Percentiles rank a stretch among this genome's conserved stretches.
Evolutionary conservation across 2,888 invertebrate genomes (phyloP).

Genomic region (Podabrus alpinus): DNA sequence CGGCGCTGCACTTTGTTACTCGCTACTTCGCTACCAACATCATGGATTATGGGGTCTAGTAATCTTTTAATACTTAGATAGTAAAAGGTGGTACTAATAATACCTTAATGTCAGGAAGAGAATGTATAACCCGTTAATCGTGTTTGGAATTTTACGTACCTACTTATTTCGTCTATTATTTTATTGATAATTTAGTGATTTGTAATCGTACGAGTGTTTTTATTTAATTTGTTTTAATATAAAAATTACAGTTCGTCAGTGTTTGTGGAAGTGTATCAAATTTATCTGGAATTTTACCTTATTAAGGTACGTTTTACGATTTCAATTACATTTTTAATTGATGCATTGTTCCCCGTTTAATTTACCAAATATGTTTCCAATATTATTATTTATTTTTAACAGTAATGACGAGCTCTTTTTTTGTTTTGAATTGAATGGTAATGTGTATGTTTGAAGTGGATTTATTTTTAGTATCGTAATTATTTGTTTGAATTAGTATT

Average conservation of each 20-base stretch:
- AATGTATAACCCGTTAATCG: constrained; percentile 5
- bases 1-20: neutral
- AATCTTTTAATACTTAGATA: neutral
- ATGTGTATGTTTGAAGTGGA: neutral
- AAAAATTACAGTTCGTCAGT: constrained; percentile 38
- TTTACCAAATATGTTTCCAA: neutral
- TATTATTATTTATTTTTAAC: neutral
- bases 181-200: constrained; percentile 2
- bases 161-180: constrained; percentile 1
- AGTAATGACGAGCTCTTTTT: neutral
- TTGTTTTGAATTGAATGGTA: neutral
- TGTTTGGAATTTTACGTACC: constrained; percentile 4
- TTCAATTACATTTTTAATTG: neutral
- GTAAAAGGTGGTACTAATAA: constrained; percentile 1
- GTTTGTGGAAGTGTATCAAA: constrained; percentile 15
- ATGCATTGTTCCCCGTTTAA: neutral
- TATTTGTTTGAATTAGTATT: neutral
- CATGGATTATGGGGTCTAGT: neutral
- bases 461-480: constrained; percentile 4
- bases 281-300: constrained; percentile 16
- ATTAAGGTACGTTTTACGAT: constrained; percentile 12
- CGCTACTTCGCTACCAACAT: neutral
- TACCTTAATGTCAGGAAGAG: constrained; percentile 4
- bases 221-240: neutral
- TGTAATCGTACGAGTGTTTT: neutral